Evolutionary conservation across 1,140 invertebrate genomes (phyloP), one percentile per base, ranked within the genome.

Genomic region (Tetraneura akinire): DNA sequence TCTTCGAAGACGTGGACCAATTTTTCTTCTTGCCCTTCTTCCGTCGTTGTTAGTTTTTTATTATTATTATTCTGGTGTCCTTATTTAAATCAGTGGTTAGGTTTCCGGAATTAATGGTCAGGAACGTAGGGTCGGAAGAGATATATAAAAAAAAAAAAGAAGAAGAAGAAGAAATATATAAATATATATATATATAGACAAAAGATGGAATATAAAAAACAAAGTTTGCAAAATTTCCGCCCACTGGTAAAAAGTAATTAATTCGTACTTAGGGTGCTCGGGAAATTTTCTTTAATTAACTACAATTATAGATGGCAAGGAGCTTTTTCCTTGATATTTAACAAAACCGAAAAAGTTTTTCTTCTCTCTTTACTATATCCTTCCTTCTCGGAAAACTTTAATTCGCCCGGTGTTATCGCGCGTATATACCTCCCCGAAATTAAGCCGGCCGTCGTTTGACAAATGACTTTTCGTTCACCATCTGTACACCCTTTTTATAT

Each of bases 161-260:
- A 45, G 8, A 8, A 37, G 8, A 8, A 37, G 8, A 8, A 37
- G 3, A 37, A 42, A 21, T 45, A 47, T 70, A 70, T 70, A 71
- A 14, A 51, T 71, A 71, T 71, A 71, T 32, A 62, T 49, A 51
- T 51, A 51, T 29, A 47, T 47, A 60, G 37, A 78, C 74, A 78
- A 78, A 76, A 62, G 74, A 78, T 23, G 42, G 18, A 60, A 53
- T 37, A 76, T 76, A 76, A 78, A 78, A 78, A 78, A 78, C 74
- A 78, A 78, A 78, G 53, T 78, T 78, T 78, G 53, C 37, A n/a
- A 78, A 78, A 78, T 78, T 78, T 78, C 74, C 74, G 74, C 74
- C 74, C 74, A 78, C 74, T 62, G 74, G 74, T 78, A 78, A 78
- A 78, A 78, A 78, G 74, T 78, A 78, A 78, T 78, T 78, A 78